phyloP scores from a whole-genome alignment of 2,888 invertebrate species.

The Endomychus coccineus region DNA sequence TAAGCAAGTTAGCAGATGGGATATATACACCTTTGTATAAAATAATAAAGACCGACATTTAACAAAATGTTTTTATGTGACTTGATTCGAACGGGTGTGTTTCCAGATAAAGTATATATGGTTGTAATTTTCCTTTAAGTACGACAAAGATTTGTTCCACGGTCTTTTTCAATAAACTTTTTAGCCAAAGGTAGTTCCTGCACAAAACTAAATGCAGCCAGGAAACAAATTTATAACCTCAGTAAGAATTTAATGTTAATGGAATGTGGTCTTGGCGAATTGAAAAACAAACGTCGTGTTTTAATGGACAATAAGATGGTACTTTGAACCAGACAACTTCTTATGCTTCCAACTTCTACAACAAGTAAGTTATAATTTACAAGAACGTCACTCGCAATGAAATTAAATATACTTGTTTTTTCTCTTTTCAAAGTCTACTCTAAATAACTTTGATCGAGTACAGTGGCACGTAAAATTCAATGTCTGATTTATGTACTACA shows the following conservation, averaged over 20 bases:
- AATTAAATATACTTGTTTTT: conserved; percentile 39
- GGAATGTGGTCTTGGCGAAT: conserved; percentile 38
- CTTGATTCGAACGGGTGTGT: conserved; percentile 1
- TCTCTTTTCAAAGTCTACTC: too few species aligned
- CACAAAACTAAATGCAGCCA: conserved; percentile 23
- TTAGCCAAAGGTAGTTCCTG: conserved; percentile 18
- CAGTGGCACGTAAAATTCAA: too few species aligned
- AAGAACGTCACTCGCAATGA: conserved; percentile 38
- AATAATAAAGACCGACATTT: too few species aligned
- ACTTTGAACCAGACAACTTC: conserved; percentile 40
- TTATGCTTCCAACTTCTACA: conserved; percentile 31
- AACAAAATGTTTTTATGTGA: not conserved
- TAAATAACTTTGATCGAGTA: too few species aligned
- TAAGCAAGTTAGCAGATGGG: too few species aligned
- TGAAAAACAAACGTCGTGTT: conserved; percentile 40
- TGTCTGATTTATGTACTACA: too few species aligned
- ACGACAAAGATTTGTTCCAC: conserved; percentile 26
- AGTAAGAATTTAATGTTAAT: conserved; percentile 39
- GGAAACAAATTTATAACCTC: conserved; percentile 38
- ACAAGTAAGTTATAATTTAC: conserved; percentile 41
- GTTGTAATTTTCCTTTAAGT: conserved; percentile 26
- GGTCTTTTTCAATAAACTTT: conserved; percentile 22
- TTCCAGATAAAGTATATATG: conserved; percentile 16
- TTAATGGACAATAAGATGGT: conserved; percentile 42
- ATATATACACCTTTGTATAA: too few species aligned